These are phyloP conservation scores for Pyrocoelia pectoralis DNA, from an alignment of 2,888 invertebrate genomes.

Conservation along the genomic window DNA sequence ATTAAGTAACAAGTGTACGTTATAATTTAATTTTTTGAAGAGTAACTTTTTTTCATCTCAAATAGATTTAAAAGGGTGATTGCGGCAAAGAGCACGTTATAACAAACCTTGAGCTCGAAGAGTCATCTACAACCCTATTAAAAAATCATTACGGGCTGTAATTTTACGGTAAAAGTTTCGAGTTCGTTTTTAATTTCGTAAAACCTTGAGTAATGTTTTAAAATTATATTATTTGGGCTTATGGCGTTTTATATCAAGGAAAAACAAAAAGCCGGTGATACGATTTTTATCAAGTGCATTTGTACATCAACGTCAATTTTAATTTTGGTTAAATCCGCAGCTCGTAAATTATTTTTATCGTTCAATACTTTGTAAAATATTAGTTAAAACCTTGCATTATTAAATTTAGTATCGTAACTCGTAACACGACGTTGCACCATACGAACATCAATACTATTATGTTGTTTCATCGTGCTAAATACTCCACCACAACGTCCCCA, in stretches of 20 bases:
- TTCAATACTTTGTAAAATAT: background rate
- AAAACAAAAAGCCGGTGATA: too few species aligned
- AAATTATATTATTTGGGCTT: background rate
- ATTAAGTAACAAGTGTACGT: too few species aligned
- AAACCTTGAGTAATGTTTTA: conserved; percentile 4
- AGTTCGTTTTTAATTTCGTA: conserved; percentile 11
- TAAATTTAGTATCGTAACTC: conserved; percentile 28
- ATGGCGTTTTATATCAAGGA: background rate
- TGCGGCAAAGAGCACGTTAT: conserved; percentile 6
- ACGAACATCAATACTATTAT: conserved; percentile 17
- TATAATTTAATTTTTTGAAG: too few species aligned
- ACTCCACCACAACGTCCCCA: conserved; percentile 36
- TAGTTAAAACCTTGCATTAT: conserved; percentile 18
- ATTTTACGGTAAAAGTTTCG: conserved; percentile 9
- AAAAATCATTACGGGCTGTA: conserved; percentile 10
- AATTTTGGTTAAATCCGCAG: too few species aligned
- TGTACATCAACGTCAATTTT: too few species aligned
- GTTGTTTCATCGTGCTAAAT: conserved; percentile 32
- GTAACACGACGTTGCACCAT: conserved; percentile 19
- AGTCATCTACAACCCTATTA: conserved; percentile 10
- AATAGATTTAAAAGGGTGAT: conserved; percentile 8
- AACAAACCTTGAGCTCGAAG: conserved; percentile 9
- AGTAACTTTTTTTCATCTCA: conserved; percentile 4
- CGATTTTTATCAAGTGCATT: too few species aligned
- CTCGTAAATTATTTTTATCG: background rate